Base-by-base conservation (phyloP, 2,113 vertebrate genomes). In the Salminus brasiliensis region DNA sequence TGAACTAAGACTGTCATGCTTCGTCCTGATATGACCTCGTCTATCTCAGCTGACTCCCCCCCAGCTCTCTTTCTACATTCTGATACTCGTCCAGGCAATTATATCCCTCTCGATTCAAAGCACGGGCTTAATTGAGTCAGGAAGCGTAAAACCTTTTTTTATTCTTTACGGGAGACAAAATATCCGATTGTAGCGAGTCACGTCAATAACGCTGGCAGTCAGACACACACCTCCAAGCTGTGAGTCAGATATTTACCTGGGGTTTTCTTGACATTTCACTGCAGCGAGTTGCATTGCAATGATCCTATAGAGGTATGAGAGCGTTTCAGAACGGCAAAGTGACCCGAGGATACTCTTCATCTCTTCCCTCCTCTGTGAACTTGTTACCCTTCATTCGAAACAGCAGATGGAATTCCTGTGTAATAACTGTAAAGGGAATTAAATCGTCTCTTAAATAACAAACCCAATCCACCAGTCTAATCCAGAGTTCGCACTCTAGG, bases 401-500 rank as follows among this genome's bases (percentile, higher is more conserved):
- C 62, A 60, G 23, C 59, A 72, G 76, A 77, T 66, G 59, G 69
- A 72, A 32, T 70, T 78, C 65, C 30, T 15, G 47, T 72, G 55
- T 63, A 81, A 81, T 81, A 55, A 71, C 55, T 52, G 36, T 60
- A 47, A 39, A 77, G 62, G 53, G 9, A 79, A 68, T 70, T 53
- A 71, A 60, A 73, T 55, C 39, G 34, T 76, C 59, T 66, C 52
- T 57, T 34, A 76, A 81, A 77, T 71, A 68, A 60, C 63, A 74
- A 30, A 78, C 79, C 74, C 60, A 69, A 70, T 84, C 74, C 68
- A 29, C 74, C 12, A 27, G 18, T 45, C 73, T 59, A 82, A 77
- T 82, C 59, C 69, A 45, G 60, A 72, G 49, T 62, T 49, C n/a
- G 4, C 39, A 72, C 39, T 63, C 47, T 21, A 62, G 27, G 41